Base-by-base conservation (phyloP, 2,797 vertebrate genomes). In the Tadarida brasiliensis region DNA sequence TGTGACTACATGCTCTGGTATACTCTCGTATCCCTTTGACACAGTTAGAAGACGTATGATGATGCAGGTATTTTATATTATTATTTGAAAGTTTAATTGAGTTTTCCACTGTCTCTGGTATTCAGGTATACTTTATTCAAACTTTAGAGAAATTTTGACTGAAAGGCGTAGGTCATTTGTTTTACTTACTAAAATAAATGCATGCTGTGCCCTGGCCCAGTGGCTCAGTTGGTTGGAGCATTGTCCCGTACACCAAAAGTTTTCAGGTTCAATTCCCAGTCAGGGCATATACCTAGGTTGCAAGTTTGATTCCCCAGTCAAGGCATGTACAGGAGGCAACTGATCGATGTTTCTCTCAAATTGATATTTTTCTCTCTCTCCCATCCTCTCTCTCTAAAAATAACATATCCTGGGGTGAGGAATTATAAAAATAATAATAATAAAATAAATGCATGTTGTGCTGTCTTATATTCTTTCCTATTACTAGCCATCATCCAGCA, bases 11-110 rank as follows among this genome's bases (percentile, higher is more conserved):
- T 97, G 95, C 94, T 98, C 97, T 94, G 98, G 97, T 93, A 97
- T 98, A 87, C 92, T 98, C 17, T 98, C 98, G 71, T 98, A 98
- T 9, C 98, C 97, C 70, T 98, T 98, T 96, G 98, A 98, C 93
- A 90, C 97, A 51, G 96, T 98, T 82, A 97, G 98, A 97, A 98
- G 98, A 90, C 76, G 82, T 30, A 96, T 97, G 96, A 98, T 98
- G 97, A 98, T 98, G 98, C 98, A 98, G 97, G 97, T 98, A 98
- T 30, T 4, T 68, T 57, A 92, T 76, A 67, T 77, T 88, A 77
- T 83, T 92, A 73, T 89, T 91, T 95, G 33, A 90, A 68, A 76
- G 47, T 24, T 93, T 94, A 80, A 30, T 65, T 96, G 63, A 95
- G 11, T 84, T 74, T 77, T 83, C 19, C 14, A 74, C 0, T 91